Evolutionary conservation across 2,888 invertebrate species (phyloP).

Genomic region (Latheticus oryzae): DNA sequence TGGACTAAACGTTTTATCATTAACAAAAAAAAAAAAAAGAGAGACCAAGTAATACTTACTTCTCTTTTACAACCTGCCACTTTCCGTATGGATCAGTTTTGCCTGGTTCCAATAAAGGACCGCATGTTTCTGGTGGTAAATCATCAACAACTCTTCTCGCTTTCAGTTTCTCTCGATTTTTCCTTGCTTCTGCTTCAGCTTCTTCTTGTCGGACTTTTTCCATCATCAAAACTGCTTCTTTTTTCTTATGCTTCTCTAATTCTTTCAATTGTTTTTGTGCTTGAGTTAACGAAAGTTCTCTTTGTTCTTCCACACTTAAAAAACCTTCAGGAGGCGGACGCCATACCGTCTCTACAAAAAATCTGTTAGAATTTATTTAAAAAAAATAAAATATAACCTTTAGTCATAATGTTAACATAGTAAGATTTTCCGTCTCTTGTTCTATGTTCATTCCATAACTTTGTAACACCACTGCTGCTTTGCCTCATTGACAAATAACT

Average conservation of each 20-base stretch:
- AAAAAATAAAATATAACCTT: slow-evolving; percentile 69
- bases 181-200: slow-evolving; percentile 68
- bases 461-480: slow-evolving; percentile 55
- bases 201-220: slow-evolving; percentile 62
- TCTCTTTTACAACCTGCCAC: slow-evolving; percentile 77
- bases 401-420: slow-evolving; percentile 88
- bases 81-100: slow-evolving; percentile 78
- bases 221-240: slow-evolving; percentile 52
- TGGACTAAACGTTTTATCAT: slow-evolving; percentile 51
- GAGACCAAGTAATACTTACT: slow-evolving; percentile 63
- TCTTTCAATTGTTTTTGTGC: slow-evolving; percentile 64
- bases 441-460: slow-evolving; percentile 83
- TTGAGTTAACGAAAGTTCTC: slow-evolving; percentile 66
- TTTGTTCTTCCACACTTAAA: slow-evolving; percentile 75
- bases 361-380: background rate
- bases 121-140: slow-evolving; percentile 61
- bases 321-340: slow-evolving; percentile 80
- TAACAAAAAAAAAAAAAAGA: background rate
- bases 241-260: slow-evolving; percentile 55
- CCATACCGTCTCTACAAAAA: slow-evolving; percentile 77
- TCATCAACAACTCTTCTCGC: slow-evolving; percentile 60
- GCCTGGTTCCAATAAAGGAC: slow-evolving; percentile 71
- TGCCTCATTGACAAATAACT: slow-evolving; percentile 69
- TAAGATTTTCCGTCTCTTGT: slow-evolving; percentile 83
- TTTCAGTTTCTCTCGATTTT: slow-evolving; percentile 66